Evolutionary conservation across 2,113 vertebrate genomes (phyloP).

Genomic region (Aix galericulata): DNA sequence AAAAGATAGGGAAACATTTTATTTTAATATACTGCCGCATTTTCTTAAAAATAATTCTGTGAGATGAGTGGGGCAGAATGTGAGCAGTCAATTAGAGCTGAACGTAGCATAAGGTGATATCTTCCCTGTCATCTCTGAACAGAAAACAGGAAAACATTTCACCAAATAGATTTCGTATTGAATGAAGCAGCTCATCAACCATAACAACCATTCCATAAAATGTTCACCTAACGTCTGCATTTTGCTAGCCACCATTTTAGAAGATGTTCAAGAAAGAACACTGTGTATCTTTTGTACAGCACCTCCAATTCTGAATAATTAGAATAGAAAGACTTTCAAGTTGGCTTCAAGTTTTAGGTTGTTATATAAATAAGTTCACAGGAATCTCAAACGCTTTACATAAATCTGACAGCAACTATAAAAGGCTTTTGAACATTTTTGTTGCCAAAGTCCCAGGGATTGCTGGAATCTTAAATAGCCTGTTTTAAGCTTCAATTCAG

Average conservation of each 20-base stretch:
- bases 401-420: conserved; percentile 84
- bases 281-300: conserved; percentile 50
- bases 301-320: conserved; percentile 76
- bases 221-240: background rate
- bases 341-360: conserved; percentile 78
- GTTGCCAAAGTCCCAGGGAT: conserved; percentile 82
- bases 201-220: background rate
- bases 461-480: conserved; percentile 82
- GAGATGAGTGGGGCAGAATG: conserved; percentile 33
- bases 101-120: background rate
- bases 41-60: conserved; percentile 34
- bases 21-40: background rate
- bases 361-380: conserved; percentile 86
- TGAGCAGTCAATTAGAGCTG: conserved; percentile 45
- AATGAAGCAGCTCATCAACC: background rate
- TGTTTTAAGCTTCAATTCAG: conserved; percentile 80
- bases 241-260: conserved; percentile 58
- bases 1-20: background rate
- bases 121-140: background rate
- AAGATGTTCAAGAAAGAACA: conserved; percentile 52
- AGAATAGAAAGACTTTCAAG: conserved; percentile 80
- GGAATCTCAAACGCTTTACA: conserved; percentile 81
- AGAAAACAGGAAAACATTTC: conserved; percentile 8
- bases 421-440: conserved; percentile 85
- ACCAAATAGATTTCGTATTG: background rate